Conservation (phyloP, 2,888 invertebrate species). For the Boloria selene region DNA sequence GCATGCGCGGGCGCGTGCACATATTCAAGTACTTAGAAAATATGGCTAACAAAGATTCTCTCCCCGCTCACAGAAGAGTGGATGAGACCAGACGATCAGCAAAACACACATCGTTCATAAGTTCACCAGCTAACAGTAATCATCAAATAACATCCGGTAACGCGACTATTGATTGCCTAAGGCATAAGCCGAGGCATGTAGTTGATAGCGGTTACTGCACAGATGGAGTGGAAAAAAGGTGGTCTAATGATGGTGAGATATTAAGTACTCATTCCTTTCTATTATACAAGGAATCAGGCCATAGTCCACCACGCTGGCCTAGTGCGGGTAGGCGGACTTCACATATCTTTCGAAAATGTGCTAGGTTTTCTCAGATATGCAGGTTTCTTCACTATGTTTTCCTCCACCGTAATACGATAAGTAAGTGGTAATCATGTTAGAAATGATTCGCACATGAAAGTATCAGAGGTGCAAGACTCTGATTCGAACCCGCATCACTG, state of each 20-base stretch:
- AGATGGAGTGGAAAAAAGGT: slow-evolving; percentile 90
- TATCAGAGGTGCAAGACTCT: too few species aligned
- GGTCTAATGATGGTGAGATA: slow-evolving; percentile 89
- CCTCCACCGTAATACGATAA: too few species aligned
- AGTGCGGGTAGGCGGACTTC: too few species aligned
- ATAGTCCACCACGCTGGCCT: too few species aligned
- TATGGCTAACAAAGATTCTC: slow-evolving; percentile 88
- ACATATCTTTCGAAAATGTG: too few species aligned
- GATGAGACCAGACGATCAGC: slow-evolving; percentile 75
- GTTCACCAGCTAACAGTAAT: slow-evolving; percentile 53
- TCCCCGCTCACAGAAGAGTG: slow-evolving; percentile 74
- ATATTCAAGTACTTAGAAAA: slow-evolving; percentile 97
- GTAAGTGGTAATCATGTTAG: too few species aligned
- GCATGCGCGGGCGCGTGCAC: slow-evolving; percentile 95
- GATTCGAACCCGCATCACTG: too few species aligned
- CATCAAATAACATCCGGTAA: slow-evolving; percentile 74
- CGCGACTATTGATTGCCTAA: slow-evolving; percentile 75
- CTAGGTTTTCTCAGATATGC: too few species aligned
- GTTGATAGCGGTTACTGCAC: slow-evolving; percentile 96
- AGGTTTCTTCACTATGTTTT: too few species aligned
- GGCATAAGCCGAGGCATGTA: slow-evolving; percentile 84
- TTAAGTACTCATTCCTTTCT: too few species aligned
- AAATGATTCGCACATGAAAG: too few species aligned
- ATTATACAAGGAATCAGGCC: too few species aligned
- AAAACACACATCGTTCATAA: slow-evolving; percentile 71